phyloP scores from a whole-genome alignment of 2,113 vertebrate species.

The Sebastes schlegelii region DNA sequence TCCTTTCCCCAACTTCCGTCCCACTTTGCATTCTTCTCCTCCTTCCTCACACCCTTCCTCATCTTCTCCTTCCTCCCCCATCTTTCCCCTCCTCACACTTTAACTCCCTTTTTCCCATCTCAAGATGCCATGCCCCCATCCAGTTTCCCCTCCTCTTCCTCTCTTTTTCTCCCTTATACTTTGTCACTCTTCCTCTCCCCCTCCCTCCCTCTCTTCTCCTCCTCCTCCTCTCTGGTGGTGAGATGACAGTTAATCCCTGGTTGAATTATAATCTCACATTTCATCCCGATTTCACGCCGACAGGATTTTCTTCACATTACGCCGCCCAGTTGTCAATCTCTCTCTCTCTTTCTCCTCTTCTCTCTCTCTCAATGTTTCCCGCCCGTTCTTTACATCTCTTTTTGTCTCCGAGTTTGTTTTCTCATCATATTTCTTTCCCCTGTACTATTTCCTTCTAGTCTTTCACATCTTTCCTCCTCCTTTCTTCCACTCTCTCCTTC shows the following conservation, averaged over 20 bases:
- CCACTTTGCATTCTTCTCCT: neutral
- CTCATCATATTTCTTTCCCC: neutral
- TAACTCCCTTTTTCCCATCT: neutral
- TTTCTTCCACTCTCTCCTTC: neutral
- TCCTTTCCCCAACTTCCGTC: neutral
- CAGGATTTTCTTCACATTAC: constrained; percentile 66
- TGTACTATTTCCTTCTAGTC: neutral
- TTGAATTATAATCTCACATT: constrained; percentile 74
- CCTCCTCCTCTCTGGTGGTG: constrained; percentile 14
- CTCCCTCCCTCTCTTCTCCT: neutral
- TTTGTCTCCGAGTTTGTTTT: constrained; percentile 1
- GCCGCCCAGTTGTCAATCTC: constrained; percentile 57
- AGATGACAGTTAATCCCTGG: constrained; percentile 65
- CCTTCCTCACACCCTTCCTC: neutral
- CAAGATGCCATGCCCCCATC: neutral
- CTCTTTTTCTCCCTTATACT: neutral
- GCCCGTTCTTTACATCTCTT: neutral
- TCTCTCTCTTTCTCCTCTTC: neutral
- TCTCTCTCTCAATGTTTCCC: neutral
- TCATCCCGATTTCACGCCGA: constrained; percentile 71
- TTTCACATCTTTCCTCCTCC: neutral
- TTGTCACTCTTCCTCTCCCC: neutral
- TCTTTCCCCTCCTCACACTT: too few species aligned
- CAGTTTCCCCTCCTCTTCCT: neutral
- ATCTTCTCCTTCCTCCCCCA: neutral